Evolutionary conservation across 2,888 invertebrate genomes (phyloP), one percentile per base, ranked within the genome.

Genomic region (Diadromus collaris): DNA sequence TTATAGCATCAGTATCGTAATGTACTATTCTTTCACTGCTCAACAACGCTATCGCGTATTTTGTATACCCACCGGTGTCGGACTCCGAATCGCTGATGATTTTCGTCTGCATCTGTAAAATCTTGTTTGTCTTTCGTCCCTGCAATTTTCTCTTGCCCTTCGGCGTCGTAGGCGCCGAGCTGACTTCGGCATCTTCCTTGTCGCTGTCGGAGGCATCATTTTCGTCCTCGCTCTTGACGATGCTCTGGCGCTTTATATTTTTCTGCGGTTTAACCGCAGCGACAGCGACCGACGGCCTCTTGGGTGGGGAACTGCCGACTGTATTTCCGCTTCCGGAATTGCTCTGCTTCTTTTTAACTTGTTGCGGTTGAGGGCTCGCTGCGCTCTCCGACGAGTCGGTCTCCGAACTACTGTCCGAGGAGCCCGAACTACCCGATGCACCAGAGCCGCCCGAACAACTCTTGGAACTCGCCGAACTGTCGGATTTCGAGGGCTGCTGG

Each of bases 351-450:
- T 89, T 91, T 79, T 88, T 91, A 81, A 87, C 89, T 44, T 81
- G 84, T 68, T 81, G 87, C 72, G 81, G 91, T 82, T 89, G 91
- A 0, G 92, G 92, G 86, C 91, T 92, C 4, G 91, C 91, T 13
- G 91, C 91, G 78, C 92, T 92, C 65, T 91, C 90, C 0, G 95
- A 94, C 0, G 95, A 94, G 81, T 96, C 96, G 0, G 94, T 94
- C 83, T 95, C 96, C 0, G 94, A 94, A 84, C 94, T 95, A 48
- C 88, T 85, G 78, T 87, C 85, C 82, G 90, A 85, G 0, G 94
- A 94, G 2, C 94, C 94, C 0, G 93, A 95, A 4, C 95, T 94
- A 51, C 94, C 95, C 0, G 95, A 95, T 72, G 94, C 94, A 79
- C 94, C 94, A 0, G 95, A 94, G 32, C 86, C 89, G 29, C 86